A percentile compares a stretch with the other conserved stretches of the same genome.
These are phyloP conservation scores for Drusus annulatus DNA, from an alignment of 1,140 invertebrate species.

Conservation along the genomic window DNA sequence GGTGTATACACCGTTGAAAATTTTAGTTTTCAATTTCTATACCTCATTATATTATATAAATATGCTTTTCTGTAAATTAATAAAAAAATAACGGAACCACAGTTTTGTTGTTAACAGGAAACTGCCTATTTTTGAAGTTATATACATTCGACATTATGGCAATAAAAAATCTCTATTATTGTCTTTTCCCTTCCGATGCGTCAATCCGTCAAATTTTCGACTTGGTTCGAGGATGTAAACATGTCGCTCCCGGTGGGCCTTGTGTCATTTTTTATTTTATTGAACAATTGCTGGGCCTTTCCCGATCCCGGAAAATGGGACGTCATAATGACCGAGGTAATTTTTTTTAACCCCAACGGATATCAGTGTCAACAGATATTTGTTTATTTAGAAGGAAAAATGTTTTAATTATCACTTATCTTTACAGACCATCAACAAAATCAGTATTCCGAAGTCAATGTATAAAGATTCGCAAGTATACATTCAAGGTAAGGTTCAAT, in stretches of 20 bases:
- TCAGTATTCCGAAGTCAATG: slow-evolving; percentile 64
- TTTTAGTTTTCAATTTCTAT: too few species aligned
- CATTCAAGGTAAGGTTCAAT: slow-evolving; percentile 62
- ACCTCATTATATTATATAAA: too few species aligned
- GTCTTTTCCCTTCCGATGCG: slow-evolving; percentile 22
- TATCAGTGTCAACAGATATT: neutral
- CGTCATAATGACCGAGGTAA: slow-evolving; percentile 61
- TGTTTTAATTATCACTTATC: slow-evolving; percentile 40
- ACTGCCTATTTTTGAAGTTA: too few species aligned
- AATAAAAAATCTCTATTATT: neutral
- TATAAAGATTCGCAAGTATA: slow-evolving; percentile 65
- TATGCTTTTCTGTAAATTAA: too few species aligned
- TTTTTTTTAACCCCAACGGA: neutral
- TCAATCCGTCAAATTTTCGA: slow-evolving; percentile 29
- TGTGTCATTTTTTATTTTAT: slow-evolving; percentile 46
- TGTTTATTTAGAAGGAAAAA: neutral
- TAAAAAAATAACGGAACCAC: too few species aligned
- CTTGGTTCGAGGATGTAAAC: slow-evolving; percentile 46
- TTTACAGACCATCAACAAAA: slow-evolving; percentile 54
- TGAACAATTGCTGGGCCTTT: slow-evolving; percentile 46
- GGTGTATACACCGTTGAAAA: too few species aligned
- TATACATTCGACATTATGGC: too few species aligned
- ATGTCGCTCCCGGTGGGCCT: slow-evolving; percentile 39
- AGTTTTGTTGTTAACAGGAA: too few species aligned
- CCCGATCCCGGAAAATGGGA: slow-evolving; percentile 67